phyloP scores from a whole-genome alignment of 2,113 vertebrate genomes.

The Garra rufa region DNA sequence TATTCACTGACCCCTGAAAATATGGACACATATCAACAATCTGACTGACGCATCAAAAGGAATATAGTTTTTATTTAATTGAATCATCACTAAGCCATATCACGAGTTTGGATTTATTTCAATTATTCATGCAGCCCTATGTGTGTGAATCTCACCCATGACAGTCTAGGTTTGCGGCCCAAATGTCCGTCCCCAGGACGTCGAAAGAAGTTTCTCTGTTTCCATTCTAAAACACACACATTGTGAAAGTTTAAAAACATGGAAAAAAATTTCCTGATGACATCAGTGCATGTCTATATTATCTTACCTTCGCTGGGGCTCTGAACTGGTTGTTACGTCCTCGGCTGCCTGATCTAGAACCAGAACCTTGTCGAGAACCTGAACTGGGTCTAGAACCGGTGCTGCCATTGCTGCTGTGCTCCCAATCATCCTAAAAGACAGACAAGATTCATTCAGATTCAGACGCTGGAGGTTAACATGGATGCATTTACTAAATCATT shows the following conservation, averaged over 20 bases:
- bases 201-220: constrained; percentile 88
- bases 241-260: background rate
- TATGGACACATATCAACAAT: background rate
- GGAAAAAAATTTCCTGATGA: background rate
- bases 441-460: background rate
- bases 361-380: constrained; percentile 79
- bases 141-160: constrained; percentile 80
- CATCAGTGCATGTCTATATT: background rate
- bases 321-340: constrained; percentile 81
- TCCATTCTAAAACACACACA: constrained; percentile 82
- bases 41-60: no score
- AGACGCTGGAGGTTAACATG: background rate
- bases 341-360: constrained; percentile 78
- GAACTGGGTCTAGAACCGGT: constrained; percentile 78
- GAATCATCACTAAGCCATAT: background rate
- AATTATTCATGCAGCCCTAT: background rate
- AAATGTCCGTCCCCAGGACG: constrained; percentile 96
- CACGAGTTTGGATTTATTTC: background rate
- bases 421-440: constrained; percentile 83
- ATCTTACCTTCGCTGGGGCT: constrained; percentile 74
- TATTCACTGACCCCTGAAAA: background rate
- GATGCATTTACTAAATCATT: background rate
- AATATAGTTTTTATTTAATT: background rate
- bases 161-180: constrained; percentile 96
- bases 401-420: constrained; percentile 85